A percentile compares a stretch with the other conserved stretches of the same genome.
Conservation (phyloP, 2,113 vertebrate genomes). For the Psammodynastes pulverulentus region DNA sequence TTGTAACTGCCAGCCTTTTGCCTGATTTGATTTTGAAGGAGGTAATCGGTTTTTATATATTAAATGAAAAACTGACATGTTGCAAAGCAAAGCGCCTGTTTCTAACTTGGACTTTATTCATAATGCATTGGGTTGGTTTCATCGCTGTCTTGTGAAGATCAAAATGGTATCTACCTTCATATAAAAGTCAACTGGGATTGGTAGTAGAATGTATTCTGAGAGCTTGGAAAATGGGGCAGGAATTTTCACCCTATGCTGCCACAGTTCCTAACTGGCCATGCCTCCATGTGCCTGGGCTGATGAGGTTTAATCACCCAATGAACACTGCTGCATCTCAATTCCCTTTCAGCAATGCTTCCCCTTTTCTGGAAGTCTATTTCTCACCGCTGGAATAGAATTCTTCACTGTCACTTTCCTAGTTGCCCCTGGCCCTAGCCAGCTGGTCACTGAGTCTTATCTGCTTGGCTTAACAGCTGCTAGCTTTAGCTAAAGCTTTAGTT, state of each 20-base stretch:
- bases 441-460: conserved; percentile 29
- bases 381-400: conserved; percentile 26
- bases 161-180: not conserved
- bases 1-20: not conserved
- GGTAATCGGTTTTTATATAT: not conserved
- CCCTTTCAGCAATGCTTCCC: not conserved
- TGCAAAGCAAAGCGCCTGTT: not conserved
- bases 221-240: not conserved
- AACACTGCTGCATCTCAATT: not conserved
- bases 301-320: not conserved
- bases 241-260: not conserved
- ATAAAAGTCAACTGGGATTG: not conserved
- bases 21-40: not conserved
- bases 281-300: rapidly evolving
- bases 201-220: not conserved
- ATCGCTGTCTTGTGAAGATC: not conserved
- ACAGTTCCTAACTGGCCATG: not conserved
- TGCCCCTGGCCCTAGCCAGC: conserved; percentile 10
- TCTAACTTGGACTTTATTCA: not conserved
- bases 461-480: conserved; percentile 45
- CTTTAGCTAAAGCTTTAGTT: conserved; percentile 58
- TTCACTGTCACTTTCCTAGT: conserved; percentile 16
- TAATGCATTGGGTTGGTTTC: not conserved
- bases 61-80: not conserved
- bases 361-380: conserved; percentile 6